A percentile compares a stretch with the other conserved stretches of the same genome.
Conservation (phyloP, 2,797 vertebrate genomes). For the Diplodus puntazzo region DNA sequence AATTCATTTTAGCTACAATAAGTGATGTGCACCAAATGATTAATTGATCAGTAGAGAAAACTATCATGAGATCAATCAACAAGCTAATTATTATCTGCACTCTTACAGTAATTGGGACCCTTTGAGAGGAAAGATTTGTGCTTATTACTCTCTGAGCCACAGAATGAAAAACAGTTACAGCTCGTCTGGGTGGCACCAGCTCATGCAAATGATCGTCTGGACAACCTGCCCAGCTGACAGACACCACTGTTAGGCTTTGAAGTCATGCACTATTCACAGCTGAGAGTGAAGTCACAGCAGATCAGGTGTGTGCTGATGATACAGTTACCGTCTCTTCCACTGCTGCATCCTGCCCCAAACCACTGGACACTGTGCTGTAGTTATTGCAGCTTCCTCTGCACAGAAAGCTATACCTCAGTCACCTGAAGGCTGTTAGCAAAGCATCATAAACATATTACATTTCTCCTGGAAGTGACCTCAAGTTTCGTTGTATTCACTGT, state of each 20-base stretch:
- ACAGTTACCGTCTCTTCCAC: slow-evolving; percentile 44
- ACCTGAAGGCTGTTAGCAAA: neutral
- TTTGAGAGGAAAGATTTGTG: neutral
- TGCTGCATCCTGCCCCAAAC: slow-evolving; percentile 21
- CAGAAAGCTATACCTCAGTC: neutral
- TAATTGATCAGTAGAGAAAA: neutral
- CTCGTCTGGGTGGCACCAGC: slow-evolving; percentile 12
- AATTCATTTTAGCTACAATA: neutral
- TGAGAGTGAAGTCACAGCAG: slow-evolving; percentile 66
- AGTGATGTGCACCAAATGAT: neutral
- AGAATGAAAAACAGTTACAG: slow-evolving; percentile 1
- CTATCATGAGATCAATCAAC: accelerated
- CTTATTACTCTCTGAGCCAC: neutral
- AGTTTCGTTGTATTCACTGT: neutral
- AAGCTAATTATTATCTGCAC: neutral
- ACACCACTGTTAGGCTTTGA: slow-evolving; percentile 54
- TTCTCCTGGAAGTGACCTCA: too few species aligned
- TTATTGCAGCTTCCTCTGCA: neutral
- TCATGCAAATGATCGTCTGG: slow-evolving; percentile 45
- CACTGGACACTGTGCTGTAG: neutral
- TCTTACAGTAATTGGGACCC: neutral
- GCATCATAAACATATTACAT: neutral
- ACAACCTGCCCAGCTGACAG: slow-evolving; percentile 45
- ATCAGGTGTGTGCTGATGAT: slow-evolving; percentile 65
- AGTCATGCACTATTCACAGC: slow-evolving; percentile 78